Base-by-base conservation (phyloP, 2,797 vertebrate genomes). In the Naso thynnoides region DNA sequence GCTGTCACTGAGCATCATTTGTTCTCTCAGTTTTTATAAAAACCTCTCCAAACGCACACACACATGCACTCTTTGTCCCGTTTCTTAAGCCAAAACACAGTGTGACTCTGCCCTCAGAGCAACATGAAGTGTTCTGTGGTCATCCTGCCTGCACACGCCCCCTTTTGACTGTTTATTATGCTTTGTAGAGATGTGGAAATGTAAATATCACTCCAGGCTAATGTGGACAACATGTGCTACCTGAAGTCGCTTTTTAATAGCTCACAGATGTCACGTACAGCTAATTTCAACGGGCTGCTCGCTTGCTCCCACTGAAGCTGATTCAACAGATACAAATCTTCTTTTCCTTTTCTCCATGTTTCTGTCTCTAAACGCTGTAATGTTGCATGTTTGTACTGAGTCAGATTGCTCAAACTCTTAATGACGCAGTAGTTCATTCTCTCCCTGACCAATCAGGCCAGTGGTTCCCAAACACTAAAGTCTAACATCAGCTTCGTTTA, bases 211-310 rank as follows among this genome's bases (percentile, higher is more conserved):
- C 76, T 93, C 92, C 92, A 89, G 94, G 92, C 94, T 96, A 96
- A 96, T 96, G 95, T 96, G 95, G 96, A 85, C 94, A 94, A 94
- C 95, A 95, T 93, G 94, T 96, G 95, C 95, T 97, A 97, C 96
- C 96, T 97, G 96, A 95, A 95, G 91, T 94, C 79, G 53, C 87
- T 81, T 90, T 36, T 94, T 96, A 96, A 96, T 96, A 90, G 92
- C 80, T 97, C 93, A 92, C 96, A 97, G 95, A 96, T 95, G 95
- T 95, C 93, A 81, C 81, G 80, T 88, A 66, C 52, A 73, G 86
- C 88, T 86, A 70, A 82, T 86, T 87, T 89, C 83, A 11, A 79
- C 19, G 27, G 39, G 76, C 69, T 27, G 73, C 82, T n/a, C 24
- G 79, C 87, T 5, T 70, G 88, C 90, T 89, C 90, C 82, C 79